Base-by-base conservation (phyloP, 1,140 invertebrate species). In the Acromyrmex charruanus region DNA sequence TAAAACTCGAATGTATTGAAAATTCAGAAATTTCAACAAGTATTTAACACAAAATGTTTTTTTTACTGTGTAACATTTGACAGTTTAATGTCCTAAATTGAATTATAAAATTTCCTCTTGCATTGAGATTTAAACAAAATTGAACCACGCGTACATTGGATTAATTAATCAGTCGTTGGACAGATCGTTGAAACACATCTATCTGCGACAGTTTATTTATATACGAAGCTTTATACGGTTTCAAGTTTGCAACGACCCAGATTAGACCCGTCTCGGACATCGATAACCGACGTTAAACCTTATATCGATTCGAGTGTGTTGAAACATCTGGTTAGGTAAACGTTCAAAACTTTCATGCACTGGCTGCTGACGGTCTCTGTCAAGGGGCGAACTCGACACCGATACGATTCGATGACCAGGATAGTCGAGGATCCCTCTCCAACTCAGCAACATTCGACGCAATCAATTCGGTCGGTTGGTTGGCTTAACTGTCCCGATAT, bases 401-500 rank as follows among this genome's bases (percentile, higher is more conserved):
- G 80, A 84, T 75, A 84, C 55, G 25, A 75, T 84, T 75, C 55
- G 80, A 28, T 58, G 35, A 14, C n/a, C 65, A 51, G n/a, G 28
- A 82, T 82, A 49, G 80, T 84, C 69, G 69, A 84, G 39, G 35
- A 5, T 25, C 25, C 16, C 68, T 69, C 80, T 74, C 21, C 55
- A 84, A 35, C 80, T 84, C 68, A 51, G 80, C 28, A 75, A 84
- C 69, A 75, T 75, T 75, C 80, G 80, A 75, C 35, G 80, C 80
- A 84, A 84, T 84, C 80, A 84, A 84, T 84, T 75, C 80, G 80
- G 39, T 71, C 28, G 35, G 79, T 75, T 84, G 80, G 80, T 28
- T 61, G 80, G 80, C 80, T 75, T 84, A 84, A 84, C 80, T 31
- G 80, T 75, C 69, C 69, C 80, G 55, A 84, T 75, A 84, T 84